Base-by-base conservation (phyloP, 2,888 invertebrate genomes). In the Caenorhabditis sp. region DNA sequence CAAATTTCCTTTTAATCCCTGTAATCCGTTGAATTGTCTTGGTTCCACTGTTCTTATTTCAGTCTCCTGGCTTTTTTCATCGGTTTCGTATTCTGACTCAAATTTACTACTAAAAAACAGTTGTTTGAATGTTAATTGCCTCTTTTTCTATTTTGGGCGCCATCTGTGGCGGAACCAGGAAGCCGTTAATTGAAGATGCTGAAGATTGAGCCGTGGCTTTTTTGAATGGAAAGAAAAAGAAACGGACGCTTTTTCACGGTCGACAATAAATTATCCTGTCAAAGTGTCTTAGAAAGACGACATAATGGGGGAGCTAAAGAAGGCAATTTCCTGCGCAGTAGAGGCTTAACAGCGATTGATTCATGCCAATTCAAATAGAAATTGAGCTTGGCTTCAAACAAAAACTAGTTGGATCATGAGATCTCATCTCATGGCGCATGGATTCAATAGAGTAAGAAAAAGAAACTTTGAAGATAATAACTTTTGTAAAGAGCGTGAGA, bases 351-450 rank as follows among this genome's bases (percentile, higher is more conserved):
- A 28, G 6, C 22, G 38, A 35, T n/a, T 76, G 59, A 5, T 59
- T 68, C 68, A 68, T 59, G 41, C 22, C 49, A 19, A 76, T 68
- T 26, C 61, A 51, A 4, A 68, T 41, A 7, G 68, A 59, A 19
- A 59, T 24, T 76, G 4, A 68, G 58, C 7, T 59, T 51, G 2
- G 26, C 19, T 41, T 68, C 59, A 19, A 59, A 26, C 58, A 68
- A 47, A 44, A 66, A 66, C 1, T 0, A 54, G 10, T 10, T 12
- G 12, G 38, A 38, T 38, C 10, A 38, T 12, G 12, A 10, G 12
- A 38, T 2, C 38, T 10, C 2, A 38, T 38, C 6, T 38, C 12
- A 10, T 12, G 38, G 38, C 10, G 38, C 31, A 12, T 38, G 38
- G 12, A 2, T 38, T 38, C 10, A 38, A 7, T 6, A 7, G 31